Evolutionary conservation across 1,140 invertebrate genomes (phyloP), one percentile per base, ranked within the genome.

Genomic region (Nasonia longicornis): DNA sequence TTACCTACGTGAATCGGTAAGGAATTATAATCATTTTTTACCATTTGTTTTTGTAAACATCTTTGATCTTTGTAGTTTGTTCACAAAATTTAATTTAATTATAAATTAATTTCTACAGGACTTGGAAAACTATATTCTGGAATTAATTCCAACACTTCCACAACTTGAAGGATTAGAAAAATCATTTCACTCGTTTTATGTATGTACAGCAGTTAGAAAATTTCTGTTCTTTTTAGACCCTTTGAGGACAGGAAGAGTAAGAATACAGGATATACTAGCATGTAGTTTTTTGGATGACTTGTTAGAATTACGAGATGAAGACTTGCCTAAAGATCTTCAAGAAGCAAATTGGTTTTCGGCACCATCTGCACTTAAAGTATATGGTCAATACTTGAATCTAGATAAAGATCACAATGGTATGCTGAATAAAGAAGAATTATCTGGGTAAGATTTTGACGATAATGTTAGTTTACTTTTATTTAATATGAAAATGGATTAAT

Each of bases 141-240:
- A 99, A 88, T 89, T 99, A 66, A 96, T 98, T 83, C 97, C 97
- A 3, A 97, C 97, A 14, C 87, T 99, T 77, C 94, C 96, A 2
- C 96, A 98, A 84, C 90, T 99, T 0, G 95, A 98, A 87, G 96
- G 96, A 0, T 89, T 99, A 45, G 96, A 98, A 88, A 96, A 96
- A 74, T 97, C 97, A 0, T 99, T 99, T 89, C 96, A 98, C 86
- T 97, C 95, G 14, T 99, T 99, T 92, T 99, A 99, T 88, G 95
- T 98, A 1, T 99, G 97, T 89, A 98, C 97, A 12, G 97, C 97
- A 26, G 97, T 97, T 0, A 93, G 97, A 83, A 98, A 98, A 87
- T 98, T 99, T 89, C 94, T 98, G 83, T 99, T 99, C 89, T 99
- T 98, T 86, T 90, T 99, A 2, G 98, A 99, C 91, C 96, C 96